Percentiles rank a stretch among this genome's conserved stretches.
phyloP scores from a whole-genome alignment of 1,140 invertebrate genomes.

The Trichomalopsis sarcophagae region DNA sequence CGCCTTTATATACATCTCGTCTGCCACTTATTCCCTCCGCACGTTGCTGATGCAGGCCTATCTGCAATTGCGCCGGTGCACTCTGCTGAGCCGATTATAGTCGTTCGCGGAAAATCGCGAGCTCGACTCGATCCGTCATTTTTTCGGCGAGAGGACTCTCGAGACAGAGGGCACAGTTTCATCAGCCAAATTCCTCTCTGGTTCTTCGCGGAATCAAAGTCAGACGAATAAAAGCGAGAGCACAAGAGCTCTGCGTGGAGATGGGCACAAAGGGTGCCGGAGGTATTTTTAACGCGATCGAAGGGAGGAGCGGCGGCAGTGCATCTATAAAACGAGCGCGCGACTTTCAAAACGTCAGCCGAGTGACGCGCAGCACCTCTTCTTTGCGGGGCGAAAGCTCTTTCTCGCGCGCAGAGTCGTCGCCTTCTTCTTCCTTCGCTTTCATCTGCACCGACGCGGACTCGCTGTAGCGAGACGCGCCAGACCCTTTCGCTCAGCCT shows the following conservation, averaged over 20 bases:
- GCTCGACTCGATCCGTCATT: too few species aligned
- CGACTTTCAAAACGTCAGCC: constrained; percentile 60
- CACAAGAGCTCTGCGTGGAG: neutral
- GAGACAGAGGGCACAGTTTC: neutral
- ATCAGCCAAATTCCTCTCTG: neutral
- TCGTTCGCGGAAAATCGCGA: constrained; percentile 1
- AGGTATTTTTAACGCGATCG: constrained; percentile 62
- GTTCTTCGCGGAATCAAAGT: constrained; percentile 6
- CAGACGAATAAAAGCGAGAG: neutral
- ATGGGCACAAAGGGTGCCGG: constrained; percentile 48
- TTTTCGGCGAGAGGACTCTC: too few species aligned
- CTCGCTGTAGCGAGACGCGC: neutral
- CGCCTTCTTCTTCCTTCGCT: constrained; percentile 32
- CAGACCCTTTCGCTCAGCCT: constrained; percentile 6
- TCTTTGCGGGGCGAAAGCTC: constrained; percentile 52
- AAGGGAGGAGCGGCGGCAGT: constrained; percentile 34
- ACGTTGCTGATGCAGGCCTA: neutral
- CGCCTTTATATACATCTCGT: neutral
- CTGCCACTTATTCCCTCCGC: constrained; percentile 23
- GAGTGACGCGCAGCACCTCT: constrained; percentile 42
- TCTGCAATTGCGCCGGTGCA: neutral
- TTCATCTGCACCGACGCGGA: constrained; percentile 30
- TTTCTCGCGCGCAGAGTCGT: constrained; percentile 15
- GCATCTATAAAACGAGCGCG: constrained; percentile 55
- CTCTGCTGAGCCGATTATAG: constrained; percentile 25